Evolutionary conservation across 2,797 vertebrate species (phyloP).

Genomic region (Ceyx erithaca): DNA sequence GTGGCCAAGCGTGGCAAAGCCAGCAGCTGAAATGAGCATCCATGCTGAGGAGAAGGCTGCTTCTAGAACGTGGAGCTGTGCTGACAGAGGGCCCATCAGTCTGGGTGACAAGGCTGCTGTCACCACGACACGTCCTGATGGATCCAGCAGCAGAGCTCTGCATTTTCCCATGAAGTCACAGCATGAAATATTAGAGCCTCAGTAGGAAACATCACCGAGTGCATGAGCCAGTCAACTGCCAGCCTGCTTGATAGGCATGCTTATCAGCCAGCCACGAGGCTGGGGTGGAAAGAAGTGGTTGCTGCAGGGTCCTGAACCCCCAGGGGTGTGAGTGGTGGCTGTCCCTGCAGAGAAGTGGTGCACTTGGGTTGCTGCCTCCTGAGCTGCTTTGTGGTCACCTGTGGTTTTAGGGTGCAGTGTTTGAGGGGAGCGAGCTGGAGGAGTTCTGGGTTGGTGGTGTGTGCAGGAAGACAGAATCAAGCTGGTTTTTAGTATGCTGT

Average conservation of each 20-base stretch:
- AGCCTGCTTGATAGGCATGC: background rate
- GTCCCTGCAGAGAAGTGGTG: rapidly evolving
- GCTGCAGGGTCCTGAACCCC: background rate
- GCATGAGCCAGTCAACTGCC: background rate
- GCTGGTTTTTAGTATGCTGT: background rate
- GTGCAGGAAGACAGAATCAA: background rate
- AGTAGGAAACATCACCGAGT: rapidly evolving
- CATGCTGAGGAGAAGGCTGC: background rate
- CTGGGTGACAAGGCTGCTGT: background rate
- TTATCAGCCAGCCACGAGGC: background rate
- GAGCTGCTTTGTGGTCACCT: background rate
- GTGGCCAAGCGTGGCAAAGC: background rate
- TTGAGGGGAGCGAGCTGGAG: background rate
- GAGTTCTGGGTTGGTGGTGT: background rate
- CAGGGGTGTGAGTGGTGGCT: rapidly evolving
- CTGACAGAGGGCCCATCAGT: background rate
- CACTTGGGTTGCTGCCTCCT: background rate
- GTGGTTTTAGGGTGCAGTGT: background rate
- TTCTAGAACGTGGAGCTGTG: background rate
- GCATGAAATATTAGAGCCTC: background rate
- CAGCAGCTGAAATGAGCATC: background rate
- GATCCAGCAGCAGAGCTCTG: slow-evolving; percentile 6
- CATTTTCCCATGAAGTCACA: background rate
- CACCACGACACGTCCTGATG: background rate
- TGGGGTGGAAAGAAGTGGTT: background rate